Evolutionary conservation across 1,140 invertebrate species (phyloP), one percentile per base, ranked within the genome.

Genomic region (Drosophila lacteicornis): DNA sequence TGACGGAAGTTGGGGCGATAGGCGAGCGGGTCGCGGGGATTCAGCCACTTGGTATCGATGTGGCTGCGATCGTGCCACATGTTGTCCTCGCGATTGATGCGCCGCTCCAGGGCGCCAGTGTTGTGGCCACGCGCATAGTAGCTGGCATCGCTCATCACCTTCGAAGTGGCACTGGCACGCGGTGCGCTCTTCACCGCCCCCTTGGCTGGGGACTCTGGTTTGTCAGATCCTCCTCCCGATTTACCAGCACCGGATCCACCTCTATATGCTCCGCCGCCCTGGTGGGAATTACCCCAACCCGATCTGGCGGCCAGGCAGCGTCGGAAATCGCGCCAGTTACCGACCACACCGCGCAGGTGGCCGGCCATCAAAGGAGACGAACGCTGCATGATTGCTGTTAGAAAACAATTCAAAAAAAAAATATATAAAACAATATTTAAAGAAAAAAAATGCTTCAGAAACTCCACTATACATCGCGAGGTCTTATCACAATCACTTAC

Each of bases 1-100:
- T 66, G 63, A 0, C 50, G 50, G 38, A 87, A 87, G 25, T 87
- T 79, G 6, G 84, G 85, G 9, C 60, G 61, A 11, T 80, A 87
- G 33, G 68, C 61, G 0, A 9, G 0, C 0, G 77, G 69, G 65
- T 78, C 74, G 3, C 56, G 77, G 0, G 85, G 58, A 47, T 65
- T 46, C 0, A 87, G 46, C 84, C 84, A 87, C 8, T 65, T 78
- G 2, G 80, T 84, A 17, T 87, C 78, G 9, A 57, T 8, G 0
- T 45, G 15, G 0, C 17, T 9, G 0, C 60, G 63, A 17, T 68
- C 75, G 15, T 27, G 61, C 84, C 84, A 87, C 85, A 87, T 80
- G 25, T 87, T 90, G 15, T 78, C 62, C 69, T 87, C 84, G 0
- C 84, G 77, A n/a, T 59, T 56, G 9, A 87, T 43, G 11, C 46